Conservation (phyloP, 2,888 invertebrate species). For the Apamea crenata region DNA sequence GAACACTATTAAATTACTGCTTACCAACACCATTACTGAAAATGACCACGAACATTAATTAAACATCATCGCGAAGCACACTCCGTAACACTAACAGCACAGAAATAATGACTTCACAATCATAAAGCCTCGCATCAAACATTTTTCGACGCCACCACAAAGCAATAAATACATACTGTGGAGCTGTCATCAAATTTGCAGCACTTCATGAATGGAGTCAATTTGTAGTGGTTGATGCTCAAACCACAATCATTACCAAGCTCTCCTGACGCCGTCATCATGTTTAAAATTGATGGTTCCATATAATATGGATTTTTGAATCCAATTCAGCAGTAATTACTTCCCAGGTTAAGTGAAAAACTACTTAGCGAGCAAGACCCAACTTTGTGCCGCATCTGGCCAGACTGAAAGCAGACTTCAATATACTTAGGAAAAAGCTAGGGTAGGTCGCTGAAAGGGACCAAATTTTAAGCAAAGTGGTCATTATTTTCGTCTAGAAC, state of each 20-base stretch:
- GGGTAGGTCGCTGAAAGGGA: conserved; percentile 31
- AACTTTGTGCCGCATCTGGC: conserved; percentile 56
- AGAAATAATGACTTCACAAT: conserved; percentile 43
- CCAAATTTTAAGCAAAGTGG: conserved; percentile 38
- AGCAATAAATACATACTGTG: conserved; percentile 63
- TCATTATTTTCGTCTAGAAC: conserved; percentile 32
- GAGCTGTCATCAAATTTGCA: conserved; percentile 67
- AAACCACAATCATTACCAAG: conserved; percentile 70
- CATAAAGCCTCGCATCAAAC: conserved; percentile 47
- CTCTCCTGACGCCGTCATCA: conserved; percentile 56
- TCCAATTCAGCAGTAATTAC: conserved; percentile 42
- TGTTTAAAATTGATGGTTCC: conserved; percentile 62
- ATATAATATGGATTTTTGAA: conserved; percentile 30
- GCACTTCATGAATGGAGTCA: conserved; percentile 70
- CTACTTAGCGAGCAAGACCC: conserved; percentile 37
- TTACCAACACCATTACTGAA: neutral
- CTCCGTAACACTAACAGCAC: conserved; percentile 12
- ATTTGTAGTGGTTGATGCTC: conserved; percentile 70
- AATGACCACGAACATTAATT: conserved; percentile 19
- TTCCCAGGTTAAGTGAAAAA: conserved; percentile 44
- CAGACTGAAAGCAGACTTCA: conserved; percentile 41
- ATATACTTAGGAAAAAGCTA: conserved; percentile 38
- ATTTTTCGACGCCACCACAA: conserved; percentile 59
- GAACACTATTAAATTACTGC: neutral
- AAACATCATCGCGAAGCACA: conserved; percentile 13